phyloP scores from a whole-genome alignment of 1,140 invertebrate genomes.

The Drosophila murphyi region DNA sequence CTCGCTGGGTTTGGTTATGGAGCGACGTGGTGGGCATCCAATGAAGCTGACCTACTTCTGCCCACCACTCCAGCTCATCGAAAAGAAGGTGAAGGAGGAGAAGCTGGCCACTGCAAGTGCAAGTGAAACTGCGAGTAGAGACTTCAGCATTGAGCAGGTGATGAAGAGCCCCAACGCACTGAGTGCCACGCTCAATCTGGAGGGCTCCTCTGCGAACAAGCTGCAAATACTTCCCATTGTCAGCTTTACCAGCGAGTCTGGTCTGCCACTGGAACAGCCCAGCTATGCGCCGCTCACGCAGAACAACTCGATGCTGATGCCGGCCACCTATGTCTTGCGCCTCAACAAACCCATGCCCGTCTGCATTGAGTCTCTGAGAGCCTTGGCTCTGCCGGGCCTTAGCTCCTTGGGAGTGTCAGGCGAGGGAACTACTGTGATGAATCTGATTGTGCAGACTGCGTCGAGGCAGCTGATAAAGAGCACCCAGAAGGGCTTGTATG shows the following conservation, averaged over 20 bases:
- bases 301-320: slow-evolving; percentile 94
- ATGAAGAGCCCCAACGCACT: slow-evolving; percentile 86
- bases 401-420: not conserved
- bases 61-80: slow-evolving; percentile 58
- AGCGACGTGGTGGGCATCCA: slow-evolving; percentile 92
- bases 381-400: slow-evolving; percentile 40
- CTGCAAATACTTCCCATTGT: slow-evolving; percentile 93
- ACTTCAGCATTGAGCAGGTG: slow-evolving; percentile 65
- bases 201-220: slow-evolving; percentile 94
- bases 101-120: not conserved
- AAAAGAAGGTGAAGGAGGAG: slow-evolving; percentile 18
- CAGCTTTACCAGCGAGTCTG: slow-evolving; percentile 89
- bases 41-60: slow-evolving; percentile 98
- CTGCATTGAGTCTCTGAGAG: slow-evolving; percentile 59
- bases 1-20: slow-evolving; percentile 93
- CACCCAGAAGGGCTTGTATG: slow-evolving; percentile 83
- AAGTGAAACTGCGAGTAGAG: slow-evolving; percentile 37
- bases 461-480: slow-evolving; percentile 63
- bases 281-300: slow-evolving; percentile 91
- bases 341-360: slow-evolving; percentile 95
- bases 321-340: slow-evolving; percentile 95
- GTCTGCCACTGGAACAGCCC: slow-evolving; percentile 90
- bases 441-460: slow-evolving; percentile 69
- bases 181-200: slow-evolving; percentile 95
- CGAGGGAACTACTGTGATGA: slow-evolving; percentile 58